Conservation (phyloP, 1,140 invertebrate genomes). For the Danaus plexippus region DNA sequence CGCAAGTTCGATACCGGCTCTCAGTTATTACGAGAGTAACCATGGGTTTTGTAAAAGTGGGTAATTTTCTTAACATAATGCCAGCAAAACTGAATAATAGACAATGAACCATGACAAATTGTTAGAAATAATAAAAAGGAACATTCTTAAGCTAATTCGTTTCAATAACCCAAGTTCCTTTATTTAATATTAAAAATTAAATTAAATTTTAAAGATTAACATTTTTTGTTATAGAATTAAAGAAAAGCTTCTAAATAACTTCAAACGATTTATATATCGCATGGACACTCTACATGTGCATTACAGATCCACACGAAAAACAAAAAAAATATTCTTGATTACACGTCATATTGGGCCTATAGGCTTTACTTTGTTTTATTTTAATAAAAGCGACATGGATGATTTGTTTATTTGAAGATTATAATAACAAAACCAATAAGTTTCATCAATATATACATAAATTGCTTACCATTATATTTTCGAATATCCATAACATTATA, state of each 20-base stretch:
- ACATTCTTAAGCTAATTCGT: neutral
- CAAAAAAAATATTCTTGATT: slow-evolving; percentile 38
- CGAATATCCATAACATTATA: too few species aligned
- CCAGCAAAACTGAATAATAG: neutral
- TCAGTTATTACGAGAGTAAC: slow-evolving; percentile 43
- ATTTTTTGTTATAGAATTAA: too few species aligned
- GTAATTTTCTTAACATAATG: slow-evolving; percentile 6
- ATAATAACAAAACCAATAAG: too few species aligned
- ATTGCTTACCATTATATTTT: too few species aligned
- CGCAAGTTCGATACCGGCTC: slow-evolving; percentile 42
- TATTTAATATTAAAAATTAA: too few species aligned
- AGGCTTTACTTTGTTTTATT: slow-evolving; percentile 37
- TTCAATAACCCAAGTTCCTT: too few species aligned
- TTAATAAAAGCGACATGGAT: slow-evolving; percentile 23
- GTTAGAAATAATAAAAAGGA: slow-evolving; percentile 1
- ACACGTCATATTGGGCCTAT: slow-evolving; percentile 38
- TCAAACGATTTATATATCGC: neutral
- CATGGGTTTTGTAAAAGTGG: slow-evolving; percentile 17
- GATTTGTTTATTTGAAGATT: slow-evolving; percentile 12
- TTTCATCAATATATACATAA: too few species aligned
- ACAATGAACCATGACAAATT: too few species aligned
- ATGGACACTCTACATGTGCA: slow-evolving; percentile 35
- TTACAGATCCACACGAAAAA: slow-evolving; percentile 42
- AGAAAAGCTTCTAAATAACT: too few species aligned
- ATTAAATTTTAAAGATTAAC: too few species aligned